Evolutionary conservation across 2,113 vertebrate species (phyloP), one percentile per base, ranked within the genome.

Genomic region (Ivindomyrus marchei): DNA sequence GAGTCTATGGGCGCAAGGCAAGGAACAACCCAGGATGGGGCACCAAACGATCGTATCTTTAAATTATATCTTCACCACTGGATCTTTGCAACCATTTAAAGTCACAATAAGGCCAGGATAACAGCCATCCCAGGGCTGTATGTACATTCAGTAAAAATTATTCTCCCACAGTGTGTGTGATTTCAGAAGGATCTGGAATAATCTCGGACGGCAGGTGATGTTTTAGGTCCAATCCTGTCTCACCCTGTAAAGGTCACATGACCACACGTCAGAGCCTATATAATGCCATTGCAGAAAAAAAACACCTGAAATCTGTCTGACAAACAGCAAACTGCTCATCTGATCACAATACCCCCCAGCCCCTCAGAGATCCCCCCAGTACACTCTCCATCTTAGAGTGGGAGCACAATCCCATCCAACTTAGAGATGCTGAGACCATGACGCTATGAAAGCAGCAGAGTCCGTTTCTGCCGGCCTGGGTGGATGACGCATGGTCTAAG

Each of bases 261-360:
- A 17, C 31, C 10, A 36, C 31, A 4, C 0, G 13, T 36, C n/a
- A 74, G 36, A 88, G 58, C 89, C 10, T 77, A 13, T 36, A 36
- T 36, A 31, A 77, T 3, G 13, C 31, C 70, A 39, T 4, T 39
- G 11, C 70, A 39, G 13, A 77, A 13, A 31, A 74, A 74, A 74
- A 47, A 36, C 27, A 74, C 66, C 31, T 31, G 66, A 74, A 77
- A 39, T 36, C 70, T 77, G 9, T 13, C 5, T 77, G 70, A 39
- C 70, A 39, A 39, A 77, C 11, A 74, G 27, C 66, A 62, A 62
- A 74, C 90, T 58, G 42, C 80, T 91, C 58, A 62, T 89, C 86
- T 89, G 89, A 92, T 91, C 89, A 87, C 15, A 66, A 27, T 11
- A 66, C 8, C 58, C 24, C 58, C n/a, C 15, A 7, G 53, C 5